Base-by-base conservation (phyloP, 2,797 vertebrate genomes). In the Sebastes kiyomatsui region DNA sequence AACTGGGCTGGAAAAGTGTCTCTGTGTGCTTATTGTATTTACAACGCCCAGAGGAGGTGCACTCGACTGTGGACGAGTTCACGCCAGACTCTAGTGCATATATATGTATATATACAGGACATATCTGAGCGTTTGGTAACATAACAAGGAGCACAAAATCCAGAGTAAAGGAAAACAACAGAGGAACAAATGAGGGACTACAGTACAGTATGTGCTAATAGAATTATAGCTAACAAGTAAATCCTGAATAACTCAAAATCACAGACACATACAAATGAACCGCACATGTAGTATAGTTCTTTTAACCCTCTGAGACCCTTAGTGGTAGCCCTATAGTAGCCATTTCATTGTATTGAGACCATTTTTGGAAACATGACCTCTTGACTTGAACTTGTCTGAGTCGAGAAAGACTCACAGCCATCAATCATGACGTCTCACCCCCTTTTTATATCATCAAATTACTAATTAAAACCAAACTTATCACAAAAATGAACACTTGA, bases 1-100 rank as follows among this genome's bases (percentile, higher is more conserved):
- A 87, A 80, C n/a, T 79, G 77, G 68, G 32, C 67, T 79, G 72
- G 77, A 85, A 84, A 90, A 86, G 62, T 86, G 81, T 85, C 73
- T 80, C 59, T 49, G 79, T 72, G 72, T 56, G 66, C 65, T 77
- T 90, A 77, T 87, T 89, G 79, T 85, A 79, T 79, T 81, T 76
- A 69, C 72, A 75, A 27, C 12, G 67, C 78, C 72, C 80, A 33
- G 77, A 88, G 84, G 80, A 74, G 28, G 73, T 18, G 62, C 78
- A 73, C 69, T 83, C 20, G n/a, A 49, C 71, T 72, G 56, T 75
- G 81, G 66, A 71, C 38, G 38, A 76, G 62, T 27, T 67, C 49
- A 77, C 23, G 58, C 67, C 71, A 60, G 67, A 87, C 66, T 66
- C 35, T 59, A 70, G 68, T 60, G 28, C n/a, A 56, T 59, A 71